These are phyloP conservation scores for Percina caprodes DNA, from an alignment of 2,113 vertebrate genomes.

Conservation along the genomic window DNA sequence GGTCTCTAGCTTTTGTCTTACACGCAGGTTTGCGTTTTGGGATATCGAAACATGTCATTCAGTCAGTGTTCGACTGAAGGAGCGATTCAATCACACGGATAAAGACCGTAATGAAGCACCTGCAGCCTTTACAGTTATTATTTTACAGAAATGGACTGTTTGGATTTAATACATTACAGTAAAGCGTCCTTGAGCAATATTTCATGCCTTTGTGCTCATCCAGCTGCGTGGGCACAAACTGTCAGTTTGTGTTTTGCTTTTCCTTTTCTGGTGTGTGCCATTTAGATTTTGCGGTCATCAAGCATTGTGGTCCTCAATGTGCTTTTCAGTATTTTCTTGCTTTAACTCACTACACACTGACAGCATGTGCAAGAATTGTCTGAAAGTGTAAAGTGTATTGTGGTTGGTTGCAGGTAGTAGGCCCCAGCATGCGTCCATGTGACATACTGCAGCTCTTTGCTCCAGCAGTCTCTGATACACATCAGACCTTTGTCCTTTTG, in stretches of 20 bases:
- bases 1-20: neutral
- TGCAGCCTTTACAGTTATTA: conserved; percentile 46
- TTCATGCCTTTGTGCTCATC: conserved; percentile 36
- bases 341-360: conserved; percentile 25
- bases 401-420: conserved; percentile 36
- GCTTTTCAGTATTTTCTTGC: conserved; percentile 27
- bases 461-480: conserved; percentile 56
- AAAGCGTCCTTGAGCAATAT: conserved; percentile 36
- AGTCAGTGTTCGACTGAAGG: conserved; percentile 14
- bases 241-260: conserved; percentile 35
- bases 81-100: conserved; percentile 16
- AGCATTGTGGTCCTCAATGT: conserved; percentile 14
- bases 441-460: conserved; percentile 36
- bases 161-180: conserved; percentile 51
- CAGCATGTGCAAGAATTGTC: conserved; percentile 1
- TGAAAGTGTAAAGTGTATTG: conserved; percentile 32
- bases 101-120: conserved; percentile 37
- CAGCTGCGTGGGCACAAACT: conserved; percentile 40
- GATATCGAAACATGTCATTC: neutral
- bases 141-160: conserved; percentile 32
- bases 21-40: neutral
- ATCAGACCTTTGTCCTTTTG: conserved; percentile 69
- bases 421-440: conserved; percentile 14
- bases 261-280: conserved; percentile 21
- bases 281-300: conserved; percentile 41